phyloP scores from a whole-genome alignment of 2,888 invertebrate genomes.

The Gastracanthus pulcherrimus region DNA sequence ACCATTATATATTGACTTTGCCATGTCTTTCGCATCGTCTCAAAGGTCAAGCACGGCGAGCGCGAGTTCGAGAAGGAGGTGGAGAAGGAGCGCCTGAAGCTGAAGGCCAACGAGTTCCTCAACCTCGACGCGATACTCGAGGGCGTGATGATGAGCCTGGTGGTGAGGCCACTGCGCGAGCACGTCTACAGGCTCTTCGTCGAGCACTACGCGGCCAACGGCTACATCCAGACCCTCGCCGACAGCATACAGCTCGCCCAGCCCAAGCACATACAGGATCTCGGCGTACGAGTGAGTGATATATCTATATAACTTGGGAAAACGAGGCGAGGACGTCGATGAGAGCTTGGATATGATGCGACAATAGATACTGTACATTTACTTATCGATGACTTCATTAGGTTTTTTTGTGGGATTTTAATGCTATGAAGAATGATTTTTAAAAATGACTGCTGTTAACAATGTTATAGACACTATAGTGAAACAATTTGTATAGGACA shows the following conservation, averaged over 20 bases:
- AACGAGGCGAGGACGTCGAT: no score
- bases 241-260: conserved; percentile 85
- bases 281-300: conserved; percentile 83
- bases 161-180: conserved; percentile 90
- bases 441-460: no score
- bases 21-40: not conserved
- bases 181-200: conserved; percentile 92
- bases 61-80: conserved; percentile 94
- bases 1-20: no score
- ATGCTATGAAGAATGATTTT: no score
- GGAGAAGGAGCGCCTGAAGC: conserved; percentile 89
- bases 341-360: no score
- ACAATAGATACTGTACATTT: no score
- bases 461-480: no score
- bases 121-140: conserved; percentile 97
- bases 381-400: no score
- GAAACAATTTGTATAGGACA: no score
- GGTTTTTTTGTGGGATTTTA: no score
- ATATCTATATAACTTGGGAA: no score
- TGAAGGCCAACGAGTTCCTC: conserved; percentile 94
- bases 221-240: conserved; percentile 86
- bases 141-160: conserved; percentile 94
- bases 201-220: conserved; percentile 89
- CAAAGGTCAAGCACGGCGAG: conserved; percentile 92
- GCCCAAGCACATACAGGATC: conserved; percentile 83